Conservation (phyloP, 1,140 invertebrate genomes). For the Bactericera cockerelli region DNA sequence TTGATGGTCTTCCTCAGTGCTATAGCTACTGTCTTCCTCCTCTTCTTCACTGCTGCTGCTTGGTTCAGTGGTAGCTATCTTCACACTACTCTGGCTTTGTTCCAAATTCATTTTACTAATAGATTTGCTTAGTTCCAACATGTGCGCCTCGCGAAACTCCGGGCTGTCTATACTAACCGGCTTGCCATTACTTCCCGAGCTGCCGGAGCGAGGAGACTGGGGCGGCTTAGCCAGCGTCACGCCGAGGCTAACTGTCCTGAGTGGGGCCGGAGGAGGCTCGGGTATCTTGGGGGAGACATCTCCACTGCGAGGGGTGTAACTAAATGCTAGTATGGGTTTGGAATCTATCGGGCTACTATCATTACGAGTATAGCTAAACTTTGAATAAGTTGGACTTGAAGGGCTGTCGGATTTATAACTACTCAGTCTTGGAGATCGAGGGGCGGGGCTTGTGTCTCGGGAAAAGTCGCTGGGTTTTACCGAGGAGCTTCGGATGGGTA, state of each 20-base stretch:
- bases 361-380: neutral
- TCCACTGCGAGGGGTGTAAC: neutral
- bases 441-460: neutral
- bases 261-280: neutral
- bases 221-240: neutral
- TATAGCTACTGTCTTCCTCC: neutral
- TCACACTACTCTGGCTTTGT: neutral
- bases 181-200: neutral
- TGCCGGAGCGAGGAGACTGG: neutral
- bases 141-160: neutral
- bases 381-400: neutral
- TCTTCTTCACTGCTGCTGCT: slow-evolving; percentile 1
- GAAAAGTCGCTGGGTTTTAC: neutral
- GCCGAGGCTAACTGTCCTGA: neutral
- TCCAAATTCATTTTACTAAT: slow-evolving; percentile 1
- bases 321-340: slow-evolving; percentile 1
- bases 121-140: slow-evolving; percentile 4
- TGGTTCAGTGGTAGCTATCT: neutral
- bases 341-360: slow-evolving; percentile 2
- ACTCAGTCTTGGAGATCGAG: neutral
- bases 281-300: neutral
- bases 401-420: slow-evolving; percentile 8
- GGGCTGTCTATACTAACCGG: neutral
- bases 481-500: slow-evolving; percentile 14
- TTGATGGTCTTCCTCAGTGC: neutral